These are phyloP conservation scores for Coenonympha glycerion DNA, from an alignment of 2,888 invertebrate species.

Conservation along the genomic window DNA sequence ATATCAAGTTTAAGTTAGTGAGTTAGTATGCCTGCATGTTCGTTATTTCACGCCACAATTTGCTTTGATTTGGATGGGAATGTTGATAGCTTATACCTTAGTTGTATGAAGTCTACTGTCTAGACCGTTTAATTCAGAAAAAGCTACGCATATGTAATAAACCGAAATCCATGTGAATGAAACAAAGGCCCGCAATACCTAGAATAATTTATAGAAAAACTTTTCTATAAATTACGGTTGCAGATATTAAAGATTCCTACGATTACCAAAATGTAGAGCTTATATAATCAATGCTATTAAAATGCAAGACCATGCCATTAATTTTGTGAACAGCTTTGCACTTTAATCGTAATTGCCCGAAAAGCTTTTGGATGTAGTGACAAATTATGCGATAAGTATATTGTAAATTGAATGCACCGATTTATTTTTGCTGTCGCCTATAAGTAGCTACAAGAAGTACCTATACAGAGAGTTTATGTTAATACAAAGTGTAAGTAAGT, in stretches of 20 bases:
- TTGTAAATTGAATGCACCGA: slow-evolving; percentile 46
- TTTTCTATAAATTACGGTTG: neutral
- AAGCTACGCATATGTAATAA: too few relatives aligned
- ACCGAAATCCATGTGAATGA: too few relatives aligned
- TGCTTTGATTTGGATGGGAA: too few relatives aligned
- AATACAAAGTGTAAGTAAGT: neutral
- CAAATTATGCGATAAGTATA: slow-evolving; percentile 68
- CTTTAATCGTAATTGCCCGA: slow-evolving; percentile 36
- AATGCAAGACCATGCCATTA: slow-evolving; percentile 18
- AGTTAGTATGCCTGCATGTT: too few relatives aligned
- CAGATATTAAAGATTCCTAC: neutral
- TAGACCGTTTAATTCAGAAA: too few relatives aligned
- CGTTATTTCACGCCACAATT: too few relatives aligned
- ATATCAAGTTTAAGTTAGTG: too few relatives aligned
- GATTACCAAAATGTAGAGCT: neutral
- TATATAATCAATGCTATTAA: slow-evolving; percentile 12
- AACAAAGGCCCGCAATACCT: too few relatives aligned
- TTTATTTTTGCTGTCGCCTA: slow-evolving; percentile 34
- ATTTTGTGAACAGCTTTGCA: slow-evolving; percentile 24
- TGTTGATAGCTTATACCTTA: too few relatives aligned
- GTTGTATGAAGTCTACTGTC: too few relatives aligned
- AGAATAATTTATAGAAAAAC: too few relatives aligned
- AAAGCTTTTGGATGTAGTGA: slow-evolving; percentile 59
- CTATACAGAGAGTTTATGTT: neutral
- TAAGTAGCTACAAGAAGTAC: slow-evolving; percentile 4